phyloP scores from a whole-genome alignment of 2,888 invertebrate genomes.

The Meteorus colon region DNA sequence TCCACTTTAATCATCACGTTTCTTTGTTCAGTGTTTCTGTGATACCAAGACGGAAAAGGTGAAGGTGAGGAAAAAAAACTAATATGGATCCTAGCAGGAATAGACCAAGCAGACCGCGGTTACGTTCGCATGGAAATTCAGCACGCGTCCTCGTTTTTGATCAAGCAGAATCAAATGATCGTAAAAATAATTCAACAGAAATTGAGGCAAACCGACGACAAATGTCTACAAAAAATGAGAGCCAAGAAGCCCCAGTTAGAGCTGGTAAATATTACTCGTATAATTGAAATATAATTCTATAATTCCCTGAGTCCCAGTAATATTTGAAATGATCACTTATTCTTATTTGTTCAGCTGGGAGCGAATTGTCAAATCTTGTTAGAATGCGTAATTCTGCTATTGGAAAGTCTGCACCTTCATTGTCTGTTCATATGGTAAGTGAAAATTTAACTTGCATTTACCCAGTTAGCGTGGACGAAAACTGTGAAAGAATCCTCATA shows the following conservation, averaged over 20 bases:
- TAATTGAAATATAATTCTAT: not conserved
- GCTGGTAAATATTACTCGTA: conserved; percentile 57
- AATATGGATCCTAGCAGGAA: conserved; percentile 69
- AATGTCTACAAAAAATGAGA: conserved; percentile 60
- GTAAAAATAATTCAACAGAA: conserved; percentile 54
- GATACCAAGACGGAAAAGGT: conserved; percentile 40
- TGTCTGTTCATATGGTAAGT: conserved; percentile 84
- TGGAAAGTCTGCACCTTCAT: conserved; percentile 95
- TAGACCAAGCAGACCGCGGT: conserved; percentile 70
- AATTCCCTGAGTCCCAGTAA: not conserved
- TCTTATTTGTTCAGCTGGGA: conserved; percentile 65
- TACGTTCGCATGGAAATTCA: conserved; percentile 75
- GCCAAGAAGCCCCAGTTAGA: conserved; percentile 68
- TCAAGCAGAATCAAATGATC: conserved; percentile 79
- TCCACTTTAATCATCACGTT: conserved; percentile 32
- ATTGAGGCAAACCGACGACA: conserved; percentile 56
- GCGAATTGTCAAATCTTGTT: conserved; percentile 83
- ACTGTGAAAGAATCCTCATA: not conserved
- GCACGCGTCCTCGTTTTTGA: conserved; percentile 86
- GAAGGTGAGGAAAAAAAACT: not conserved
- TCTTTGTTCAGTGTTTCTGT: conserved; percentile 49
- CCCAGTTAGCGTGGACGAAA: not conserved
- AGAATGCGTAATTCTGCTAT: conserved; percentile 91
- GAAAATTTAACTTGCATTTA: conserved; percentile 15
- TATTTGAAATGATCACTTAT: conserved; percentile 40